phyloP scores from a whole-genome alignment of 1,140 invertebrate species.

The Mylabris phalerata region DNA sequence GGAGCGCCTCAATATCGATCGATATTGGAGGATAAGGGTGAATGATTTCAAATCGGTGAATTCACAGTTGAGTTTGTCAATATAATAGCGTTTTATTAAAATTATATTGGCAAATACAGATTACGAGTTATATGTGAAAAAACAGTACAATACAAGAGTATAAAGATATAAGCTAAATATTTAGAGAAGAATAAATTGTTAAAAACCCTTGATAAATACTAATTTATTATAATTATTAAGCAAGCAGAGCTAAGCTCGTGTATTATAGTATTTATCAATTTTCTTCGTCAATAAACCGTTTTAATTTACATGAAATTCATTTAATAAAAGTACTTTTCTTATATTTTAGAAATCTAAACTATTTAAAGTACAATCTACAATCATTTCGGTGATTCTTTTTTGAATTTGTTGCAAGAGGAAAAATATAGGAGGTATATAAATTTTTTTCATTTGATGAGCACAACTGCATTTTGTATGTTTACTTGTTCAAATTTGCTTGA shows the following conservation, averaged over 20 bases:
- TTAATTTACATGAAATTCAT: not conserved
- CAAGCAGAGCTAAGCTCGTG: conserved; percentile 26
- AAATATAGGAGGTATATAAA: conserved; percentile 8
- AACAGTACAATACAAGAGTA: conserved; percentile 33
- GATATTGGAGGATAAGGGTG: too few species aligned
- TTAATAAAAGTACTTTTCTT: not conserved
- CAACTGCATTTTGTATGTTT: conserved; percentile 6
- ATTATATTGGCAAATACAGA: conserved; percentile 29
- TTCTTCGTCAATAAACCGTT: not conserved
- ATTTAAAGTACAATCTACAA: conserved; percentile 1
- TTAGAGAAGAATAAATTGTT: conserved; percentile 4
- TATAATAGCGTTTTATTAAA: conserved; percentile 32
- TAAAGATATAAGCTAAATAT: conserved; percentile 29
- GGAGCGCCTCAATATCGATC: too few species aligned
- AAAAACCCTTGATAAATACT: conserved; percentile 17
- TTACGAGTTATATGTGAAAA: conserved; percentile 24
- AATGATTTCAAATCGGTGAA: too few species aligned
- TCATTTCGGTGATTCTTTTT: not conserved
- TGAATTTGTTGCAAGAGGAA: conserved; percentile 4
- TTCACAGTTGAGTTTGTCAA: not conserved
- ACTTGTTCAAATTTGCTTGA: conserved; percentile 2
- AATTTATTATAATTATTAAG: conserved; percentile 8
- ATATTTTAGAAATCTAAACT: conserved; percentile 7
- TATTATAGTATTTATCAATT: conserved; percentile 8
- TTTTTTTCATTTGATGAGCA: conserved; percentile 8